Conservation (phyloP, 2,113 vertebrate species). For the Mormyrus lacerda region DNA sequence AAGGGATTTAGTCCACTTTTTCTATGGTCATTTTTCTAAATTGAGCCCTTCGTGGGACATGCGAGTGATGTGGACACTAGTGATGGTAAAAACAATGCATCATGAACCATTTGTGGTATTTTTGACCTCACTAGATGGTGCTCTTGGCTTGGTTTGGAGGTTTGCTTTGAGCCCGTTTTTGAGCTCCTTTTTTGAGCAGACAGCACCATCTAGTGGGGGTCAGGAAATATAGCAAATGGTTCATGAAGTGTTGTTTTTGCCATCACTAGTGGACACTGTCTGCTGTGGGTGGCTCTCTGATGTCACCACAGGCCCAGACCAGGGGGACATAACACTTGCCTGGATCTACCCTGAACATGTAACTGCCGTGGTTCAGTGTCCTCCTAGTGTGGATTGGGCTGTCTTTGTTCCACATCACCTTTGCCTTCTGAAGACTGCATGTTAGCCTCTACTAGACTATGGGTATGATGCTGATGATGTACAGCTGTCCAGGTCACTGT, state of each 20-base stretch:
- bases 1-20: slow-evolving; percentile 29
- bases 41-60: background rate
- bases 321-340: background rate
- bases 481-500: slow-evolving; percentile 27
- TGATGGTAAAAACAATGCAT: background rate
- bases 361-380: background rate
- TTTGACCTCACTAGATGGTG: background rate
- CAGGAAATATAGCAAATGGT: background rate
- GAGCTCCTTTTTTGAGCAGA: background rate
- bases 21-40: slow-evolving; percentile 54
- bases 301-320: background rate
- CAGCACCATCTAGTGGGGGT: background rate
- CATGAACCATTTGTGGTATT: background rate
- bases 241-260: background rate
- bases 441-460: background rate
- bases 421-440: slow-evolving; percentile 7
- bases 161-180: background rate
- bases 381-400: background rate
- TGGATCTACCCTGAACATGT: background rate
- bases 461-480: background rate
- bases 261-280: background rate
- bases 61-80: background rate
- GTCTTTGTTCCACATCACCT: background rate
- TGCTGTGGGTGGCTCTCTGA: background rate
- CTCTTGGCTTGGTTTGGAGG: background rate